phyloP scores from a whole-genome alignment of 2,113 vertebrate genomes.

The Regulus satrapa region DNA sequence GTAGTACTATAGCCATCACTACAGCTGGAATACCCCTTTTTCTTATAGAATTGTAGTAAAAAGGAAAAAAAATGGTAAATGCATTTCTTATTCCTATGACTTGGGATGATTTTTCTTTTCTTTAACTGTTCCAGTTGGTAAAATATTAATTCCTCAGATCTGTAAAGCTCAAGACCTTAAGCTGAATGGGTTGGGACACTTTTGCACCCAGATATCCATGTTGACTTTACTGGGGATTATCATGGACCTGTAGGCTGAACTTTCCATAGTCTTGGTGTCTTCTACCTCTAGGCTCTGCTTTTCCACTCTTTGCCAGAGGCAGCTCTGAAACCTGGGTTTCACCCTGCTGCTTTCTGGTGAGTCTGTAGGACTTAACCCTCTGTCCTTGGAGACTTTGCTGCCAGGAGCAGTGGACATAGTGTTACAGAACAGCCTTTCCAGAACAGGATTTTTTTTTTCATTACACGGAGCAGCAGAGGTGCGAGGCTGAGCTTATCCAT shows the following conservation, averaged over 20 bases:
- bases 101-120: not conserved
- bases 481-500: not conserved
- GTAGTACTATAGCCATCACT: not conserved
- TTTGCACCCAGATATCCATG: not conserved
- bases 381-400: not conserved
- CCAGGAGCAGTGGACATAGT: fast-evolving
- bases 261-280: not conserved
- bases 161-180: not conserved
- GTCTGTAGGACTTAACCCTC: not conserved
- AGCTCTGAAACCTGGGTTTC: not conserved
- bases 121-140: not conserved
- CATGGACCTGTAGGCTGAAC: not conserved
- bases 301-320: not conserved
- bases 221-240: not conserved
- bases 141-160: not conserved
- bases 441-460: not conserved
- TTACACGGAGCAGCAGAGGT: fast-evolving
- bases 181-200: not conserved
- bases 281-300: not conserved
- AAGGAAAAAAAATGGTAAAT: not conserved
- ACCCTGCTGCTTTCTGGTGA: not conserved
- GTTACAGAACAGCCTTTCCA: not conserved
- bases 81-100: not conserved
- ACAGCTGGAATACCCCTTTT: not conserved
- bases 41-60: not conserved